Base-by-base conservation (phyloP, 2,888 invertebrate species). In the Synergus gifuensis region DNA sequence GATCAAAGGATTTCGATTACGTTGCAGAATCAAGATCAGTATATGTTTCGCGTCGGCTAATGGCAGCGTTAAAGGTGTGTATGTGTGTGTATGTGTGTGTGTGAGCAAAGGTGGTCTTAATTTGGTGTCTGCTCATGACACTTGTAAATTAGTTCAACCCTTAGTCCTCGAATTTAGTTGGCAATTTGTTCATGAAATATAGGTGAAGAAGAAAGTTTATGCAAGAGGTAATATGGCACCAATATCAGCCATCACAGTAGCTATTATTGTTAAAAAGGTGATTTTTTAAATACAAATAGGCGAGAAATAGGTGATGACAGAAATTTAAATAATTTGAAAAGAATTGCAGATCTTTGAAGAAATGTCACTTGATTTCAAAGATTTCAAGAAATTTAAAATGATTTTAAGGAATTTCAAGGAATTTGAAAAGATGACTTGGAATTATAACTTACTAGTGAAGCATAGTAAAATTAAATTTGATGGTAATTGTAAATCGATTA, bases 61-160 rank as follows among this genome's bases (percentile, higher is more conserved):
- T 73, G 54, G 54, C 36, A 73, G 54, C 36, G 9, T 36, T 36
- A 40, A 54, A 73, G 11, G 73, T 36, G 2, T 22, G 1, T 36
- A 5, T 36, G 5, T 36, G 54, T 73, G 54, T 58, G 36, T 36
- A 28, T 22, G 1, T 36, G 36, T 36, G 5, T 36, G 54, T 73
- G 54, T 58, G 36, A 58, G 36, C 54, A 36, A 36, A 54, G n/a
- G 54, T 58, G 54, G 73, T 73, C 36, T 73, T 58, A 54, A 73
- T 73, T 73, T 73, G 60, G 77, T 64, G 64, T 79, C 79, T 79
- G 81, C 63, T 79, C 49, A 60, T 79, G 81, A 81, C 79, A 81
- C 81, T 81, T 79, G 81, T 77, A 79, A 81, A 81, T 79, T 81
- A 81, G 66, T 79, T 79, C 60, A 73, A 58, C 54, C 73, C 36